phyloP scores from a whole-genome alignment of 2,888 invertebrate genomes.

The Polylopha cassiicola region DNA sequence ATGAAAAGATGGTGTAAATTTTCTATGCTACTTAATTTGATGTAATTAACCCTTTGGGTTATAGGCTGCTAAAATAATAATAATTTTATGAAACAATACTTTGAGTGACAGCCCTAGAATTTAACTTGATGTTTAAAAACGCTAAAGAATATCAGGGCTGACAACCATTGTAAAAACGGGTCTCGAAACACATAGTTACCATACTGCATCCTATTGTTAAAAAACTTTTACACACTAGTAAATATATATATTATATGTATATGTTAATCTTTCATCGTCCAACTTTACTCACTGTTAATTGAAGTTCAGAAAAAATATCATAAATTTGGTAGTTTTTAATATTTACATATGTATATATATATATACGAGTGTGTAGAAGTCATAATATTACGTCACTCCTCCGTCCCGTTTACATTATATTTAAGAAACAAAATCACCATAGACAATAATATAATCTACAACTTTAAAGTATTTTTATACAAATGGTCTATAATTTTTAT shows the following conservation, averaged over 20 bases:
- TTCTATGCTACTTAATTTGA: slow-evolving; percentile 52
- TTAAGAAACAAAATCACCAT: not conserved
- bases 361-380: slow-evolving; percentile 52
- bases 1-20: slow-evolving; percentile 40
- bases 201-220: slow-evolving; percentile 61
- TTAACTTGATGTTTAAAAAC: slow-evolving; percentile 10
- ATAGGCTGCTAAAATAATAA: slow-evolving; percentile 53
- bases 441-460: slow-evolving; percentile 14
- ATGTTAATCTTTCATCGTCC: not conserved
- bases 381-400: slow-evolving; percentile 37
- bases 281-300: slow-evolving; percentile 2
- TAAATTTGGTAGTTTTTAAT: slow-evolving; percentile 17
- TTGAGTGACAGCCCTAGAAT: slow-evolving; percentile 43
- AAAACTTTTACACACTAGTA: slow-evolving; percentile 23
- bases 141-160: slow-evolving; percentile 37
- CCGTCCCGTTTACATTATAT: slow-evolving; percentile 52
- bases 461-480: slow-evolving; percentile 29
- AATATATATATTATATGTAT: not conserved
- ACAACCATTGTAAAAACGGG: slow-evolving; percentile 56
- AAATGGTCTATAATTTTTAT: slow-evolving; percentile 14
- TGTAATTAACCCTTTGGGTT: slow-evolving; percentile 53
- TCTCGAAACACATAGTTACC: slow-evolving; percentile 72
- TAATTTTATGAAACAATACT: slow-evolving; percentile 34
- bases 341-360: slow-evolving; percentile 17
- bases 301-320: slow-evolving; percentile 5